phyloP scores from a whole-genome alignment of 2,797 vertebrate species.

The Paramormyrops hopkinsi region DNA sequence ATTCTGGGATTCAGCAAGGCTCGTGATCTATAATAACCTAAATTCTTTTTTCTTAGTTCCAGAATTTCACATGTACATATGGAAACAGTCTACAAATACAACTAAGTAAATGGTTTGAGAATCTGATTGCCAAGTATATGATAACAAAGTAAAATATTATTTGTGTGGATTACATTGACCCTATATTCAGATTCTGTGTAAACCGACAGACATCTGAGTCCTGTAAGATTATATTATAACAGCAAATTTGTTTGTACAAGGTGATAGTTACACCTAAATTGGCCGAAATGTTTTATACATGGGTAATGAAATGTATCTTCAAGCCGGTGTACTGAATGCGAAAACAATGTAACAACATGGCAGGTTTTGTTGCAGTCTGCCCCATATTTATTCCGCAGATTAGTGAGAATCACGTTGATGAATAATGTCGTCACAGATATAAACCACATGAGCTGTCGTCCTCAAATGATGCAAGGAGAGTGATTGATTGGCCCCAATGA shows the following conservation, averaged over 20 bases:
- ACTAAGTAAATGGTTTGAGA: background rate
- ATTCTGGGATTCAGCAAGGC: background rate
- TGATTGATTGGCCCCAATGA: background rate
- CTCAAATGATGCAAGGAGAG: background rate
- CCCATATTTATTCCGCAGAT: background rate
- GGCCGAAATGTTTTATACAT: background rate
- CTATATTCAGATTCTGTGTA: background rate
- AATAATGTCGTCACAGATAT: background rate
- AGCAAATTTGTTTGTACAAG: background rate
- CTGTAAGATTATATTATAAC: background rate
- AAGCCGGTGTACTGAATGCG: background rate
- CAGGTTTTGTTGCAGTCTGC: background rate
- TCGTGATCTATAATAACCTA: background rate
- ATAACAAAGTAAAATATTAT: background rate
- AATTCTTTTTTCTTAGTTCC: background rate
- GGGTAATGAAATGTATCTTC: background rate
- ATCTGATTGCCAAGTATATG: background rate
- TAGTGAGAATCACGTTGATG: conserved; percentile 1
- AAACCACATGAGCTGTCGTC: background rate
- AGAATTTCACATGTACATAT: background rate
- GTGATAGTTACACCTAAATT: background rate
- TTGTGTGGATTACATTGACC: background rate
- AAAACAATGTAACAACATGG: background rate
- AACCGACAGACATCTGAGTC: background rate
- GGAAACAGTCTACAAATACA: background rate